Evolutionary conservation across 1,140 invertebrate genomes (phyloP).

Genomic region (Myzus persicae): DNA sequence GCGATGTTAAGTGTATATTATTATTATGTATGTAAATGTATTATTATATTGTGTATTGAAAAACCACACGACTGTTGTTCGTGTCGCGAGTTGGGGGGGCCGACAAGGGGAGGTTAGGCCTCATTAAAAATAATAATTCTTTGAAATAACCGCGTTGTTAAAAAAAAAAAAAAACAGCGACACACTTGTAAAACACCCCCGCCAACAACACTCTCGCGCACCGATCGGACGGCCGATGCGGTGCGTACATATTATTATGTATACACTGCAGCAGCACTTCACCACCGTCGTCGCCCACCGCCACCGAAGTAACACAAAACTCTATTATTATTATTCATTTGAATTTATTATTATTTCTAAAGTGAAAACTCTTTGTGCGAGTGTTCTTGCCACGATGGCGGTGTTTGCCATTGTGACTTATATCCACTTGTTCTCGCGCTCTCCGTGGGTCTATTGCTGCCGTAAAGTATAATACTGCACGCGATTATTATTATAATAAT

Average conservation of each 20-base stretch:
- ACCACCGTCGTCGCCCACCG: neutral
- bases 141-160: slow-evolving; percentile 41
- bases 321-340: slow-evolving; percentile 53
- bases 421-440: slow-evolving; percentile 37
- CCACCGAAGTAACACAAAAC: slow-evolving; percentile 33
- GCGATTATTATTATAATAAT: neutral
- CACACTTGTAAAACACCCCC: slow-evolving; percentile 52
- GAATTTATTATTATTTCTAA: slow-evolving; percentile 47
- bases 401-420: slow-evolving; percentile 53
- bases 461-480: neutral
- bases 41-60: neutral
- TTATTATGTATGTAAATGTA: neutral
- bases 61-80: neutral
- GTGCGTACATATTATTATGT: neutral
- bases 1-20: neutral
- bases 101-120: slow-evolving; percentile 3
- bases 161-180: slow-evolving; percentile 45
- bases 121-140: slow-evolving; percentile 58
- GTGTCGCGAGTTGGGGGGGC: no score
- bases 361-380: slow-evolving; percentile 54
- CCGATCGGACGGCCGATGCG: slow-evolving; percentile 25
- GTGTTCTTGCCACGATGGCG: slow-evolving; percentile 18
- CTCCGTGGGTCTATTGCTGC: neutral
- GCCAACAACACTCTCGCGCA: slow-evolving; percentile 44
- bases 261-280: slow-evolving; percentile 6